Percentiles rank a stretch among this genome's conserved stretches.
phyloP scores from a whole-genome alignment of 2,888 invertebrate genomes.

The Troides aeacus region DNA sequence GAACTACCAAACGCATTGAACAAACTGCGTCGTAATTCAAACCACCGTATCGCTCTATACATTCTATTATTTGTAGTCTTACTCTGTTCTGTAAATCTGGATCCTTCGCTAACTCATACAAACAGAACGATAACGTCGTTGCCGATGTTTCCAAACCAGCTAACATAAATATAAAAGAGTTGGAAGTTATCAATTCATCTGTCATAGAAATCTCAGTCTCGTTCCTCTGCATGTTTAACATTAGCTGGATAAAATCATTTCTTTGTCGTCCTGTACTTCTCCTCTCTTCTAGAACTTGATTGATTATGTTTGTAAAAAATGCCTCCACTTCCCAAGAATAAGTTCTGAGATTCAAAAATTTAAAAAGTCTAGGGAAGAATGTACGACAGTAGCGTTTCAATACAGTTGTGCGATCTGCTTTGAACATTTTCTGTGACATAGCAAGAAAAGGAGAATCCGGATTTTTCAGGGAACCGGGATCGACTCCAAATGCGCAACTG shows the following conservation, averaged over 20 bases:
- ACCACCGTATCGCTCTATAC: constrained; percentile 51
- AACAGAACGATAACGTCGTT: constrained; percentile 69
- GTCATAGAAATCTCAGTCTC: constrained; percentile 64
- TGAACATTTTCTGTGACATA: constrained; percentile 74
- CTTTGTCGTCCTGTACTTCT: constrained; percentile 56
- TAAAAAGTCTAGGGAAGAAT: constrained; percentile 67
- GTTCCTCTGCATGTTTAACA: constrained; percentile 69
- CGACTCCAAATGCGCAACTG: constrained; percentile 72
- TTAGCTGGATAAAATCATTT: constrained; percentile 70
- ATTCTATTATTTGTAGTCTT: constrained; percentile 60
- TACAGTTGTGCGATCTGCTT: constrained; percentile 56
- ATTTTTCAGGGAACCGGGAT: constrained; percentile 65
- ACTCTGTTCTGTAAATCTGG: constrained; percentile 59
- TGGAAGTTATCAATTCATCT: constrained; percentile 71
- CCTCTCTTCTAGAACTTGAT: constrained; percentile 63
- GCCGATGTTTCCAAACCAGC: constrained; percentile 73
- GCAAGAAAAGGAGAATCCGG: constrained; percentile 65
- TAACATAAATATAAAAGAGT: constrained; percentile 75
- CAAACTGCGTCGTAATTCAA: constrained; percentile 66
- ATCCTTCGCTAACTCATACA: constrained; percentile 68
- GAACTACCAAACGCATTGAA: constrained; percentile 60
- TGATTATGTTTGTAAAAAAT: constrained; percentile 67
- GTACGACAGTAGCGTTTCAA: constrained; percentile 69
- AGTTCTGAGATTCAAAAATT: constrained; percentile 65
- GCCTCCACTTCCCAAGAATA: constrained; percentile 66